Conservation (phyloP, 1,140 invertebrate species). For the Macrocentrus cingulum region DNA sequence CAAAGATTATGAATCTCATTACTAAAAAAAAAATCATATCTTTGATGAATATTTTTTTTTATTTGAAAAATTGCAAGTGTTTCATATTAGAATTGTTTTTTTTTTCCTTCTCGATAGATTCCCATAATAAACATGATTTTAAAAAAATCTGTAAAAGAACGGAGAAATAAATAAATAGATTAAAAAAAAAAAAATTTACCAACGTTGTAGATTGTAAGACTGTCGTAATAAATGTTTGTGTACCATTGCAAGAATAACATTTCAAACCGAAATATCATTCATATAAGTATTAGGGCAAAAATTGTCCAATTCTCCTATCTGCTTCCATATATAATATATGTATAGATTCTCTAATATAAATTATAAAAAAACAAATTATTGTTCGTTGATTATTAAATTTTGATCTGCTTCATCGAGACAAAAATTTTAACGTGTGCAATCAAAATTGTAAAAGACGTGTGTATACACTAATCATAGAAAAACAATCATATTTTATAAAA, state of each 20-base stretch:
- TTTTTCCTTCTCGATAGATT: no score
- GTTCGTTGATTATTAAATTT: not conserved
- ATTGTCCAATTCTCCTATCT: not conserved
- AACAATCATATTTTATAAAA: not conserved
- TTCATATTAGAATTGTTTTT: no score
- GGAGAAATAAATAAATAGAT: no score
- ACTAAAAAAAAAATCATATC: no score
- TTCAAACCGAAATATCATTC: not conserved
- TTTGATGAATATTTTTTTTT: no score
- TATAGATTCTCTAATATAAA: conserved; percentile 4
- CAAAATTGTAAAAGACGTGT: not conserved
- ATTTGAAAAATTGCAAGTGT: no score
- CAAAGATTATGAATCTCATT: no score
- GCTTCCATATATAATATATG: conserved; percentile 10
- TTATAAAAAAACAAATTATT: not conserved
- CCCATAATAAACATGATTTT: no score
- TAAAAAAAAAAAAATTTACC: not conserved
- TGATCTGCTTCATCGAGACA: conserved; percentile 7
- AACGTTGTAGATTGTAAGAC: conserved; percentile 3
- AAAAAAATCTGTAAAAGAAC: not conserved
- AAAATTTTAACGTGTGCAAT: conserved; percentile 10
- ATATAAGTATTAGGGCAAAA: conserved; percentile 7
- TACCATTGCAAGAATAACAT: not conserved
- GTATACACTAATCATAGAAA: not conserved
- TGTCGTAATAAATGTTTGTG: no score